A percentile compares a stretch with the other conserved stretches of the same genome.
These are phyloP conservation scores for Augochlorella aurata DNA, from an alignment of 2,888 invertebrate genomes.

Conservation along the genomic window DNA sequence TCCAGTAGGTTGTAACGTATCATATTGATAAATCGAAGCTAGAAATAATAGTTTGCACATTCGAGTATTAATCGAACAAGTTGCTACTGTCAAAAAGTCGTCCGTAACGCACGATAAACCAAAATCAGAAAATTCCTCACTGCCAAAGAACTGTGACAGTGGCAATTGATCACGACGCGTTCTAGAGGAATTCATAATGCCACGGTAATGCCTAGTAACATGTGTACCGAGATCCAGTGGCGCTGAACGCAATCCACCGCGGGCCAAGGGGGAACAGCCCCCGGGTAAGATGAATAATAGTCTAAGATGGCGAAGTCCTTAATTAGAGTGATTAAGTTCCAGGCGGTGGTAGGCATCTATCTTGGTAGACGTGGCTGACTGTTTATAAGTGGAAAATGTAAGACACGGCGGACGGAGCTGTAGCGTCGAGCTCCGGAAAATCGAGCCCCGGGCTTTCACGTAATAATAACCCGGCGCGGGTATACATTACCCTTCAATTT, in stretches of 20 bases:
- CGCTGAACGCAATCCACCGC: constrained; percentile 32
- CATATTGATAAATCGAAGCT: too few species aligned
- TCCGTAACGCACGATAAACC: too few species aligned
- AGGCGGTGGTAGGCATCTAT: constrained; percentile 55
- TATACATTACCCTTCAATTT: constrained; percentile 26
- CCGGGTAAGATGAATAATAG: constrained; percentile 55
- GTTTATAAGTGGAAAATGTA: constrained; percentile 44
- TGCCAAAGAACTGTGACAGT: too few species aligned
- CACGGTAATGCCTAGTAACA: constrained; percentile 28
- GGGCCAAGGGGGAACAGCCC: constrained; percentile 29
- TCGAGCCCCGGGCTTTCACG: constrained; percentile 29
- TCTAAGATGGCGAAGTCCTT: constrained; percentile 57
- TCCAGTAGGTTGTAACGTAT: too few species aligned
- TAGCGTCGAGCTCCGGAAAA: constrained; percentile 29
- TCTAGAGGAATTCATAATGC: constrained; percentile 13
- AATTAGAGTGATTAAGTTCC: constrained; percentile 62
- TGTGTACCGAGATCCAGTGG: constrained; percentile 43
- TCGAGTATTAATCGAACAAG: too few species aligned
- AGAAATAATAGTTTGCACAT: too few species aligned
- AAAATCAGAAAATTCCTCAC: too few species aligned
- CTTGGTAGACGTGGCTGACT: constrained; percentile 43
- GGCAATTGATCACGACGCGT: neutral
- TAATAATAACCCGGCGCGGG: constrained; percentile 22
- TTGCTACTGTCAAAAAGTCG: too few species aligned
- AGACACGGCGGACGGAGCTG: constrained; percentile 28